Evolutionary conservation across 2,113 vertebrate species (phyloP), one percentile per base, ranked within the genome.

Genomic region (Larimichthys polyactis): DNA sequence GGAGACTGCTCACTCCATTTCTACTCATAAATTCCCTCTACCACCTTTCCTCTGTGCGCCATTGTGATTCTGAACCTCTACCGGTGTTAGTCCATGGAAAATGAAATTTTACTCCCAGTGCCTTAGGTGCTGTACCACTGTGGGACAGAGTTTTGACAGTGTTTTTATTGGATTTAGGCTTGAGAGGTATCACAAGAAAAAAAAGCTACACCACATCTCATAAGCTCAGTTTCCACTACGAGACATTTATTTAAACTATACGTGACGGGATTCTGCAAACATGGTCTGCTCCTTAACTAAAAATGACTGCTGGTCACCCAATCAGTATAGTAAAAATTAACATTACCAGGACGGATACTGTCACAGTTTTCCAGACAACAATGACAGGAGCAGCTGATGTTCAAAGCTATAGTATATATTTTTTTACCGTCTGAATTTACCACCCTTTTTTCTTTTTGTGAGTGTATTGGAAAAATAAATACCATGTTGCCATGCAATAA

Each of bases 101-200:
- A 90, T 90, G 15, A 83, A 89, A 90, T 87, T 72, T 69, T 64
- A 86, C 79, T 87, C 74, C 59, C 67, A 70, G 68, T 55, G 77
- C 83, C 60, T 69, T 46, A 75, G 84, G 77, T 85, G 79, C 65
- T 67, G 24, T 63, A 17, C 19, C 63, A 78, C 58, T 32, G 54
- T 43, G 36, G 75, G 78, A 82, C 67, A 71, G 74, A 9, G 22
- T 60, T 81, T 59, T 54, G 69, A 86, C 62, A 66, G 49, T 68
- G 24, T 72, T 84, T 66, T 32, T 44, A 71, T 51, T 84, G 49
- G 80, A 86, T 87, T 81, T 54, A 71, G 76, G 44, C 36, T 65
- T 58, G 43, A 40, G 46, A 77, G 67, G 62, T 70, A 68, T 59
- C 16, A 20, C 57, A 79, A 36, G 22, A 40, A 40, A 40, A 40